Conservation (phyloP, 2,797 vertebrate genomes). For the Anisognathus igniventris region DNA sequence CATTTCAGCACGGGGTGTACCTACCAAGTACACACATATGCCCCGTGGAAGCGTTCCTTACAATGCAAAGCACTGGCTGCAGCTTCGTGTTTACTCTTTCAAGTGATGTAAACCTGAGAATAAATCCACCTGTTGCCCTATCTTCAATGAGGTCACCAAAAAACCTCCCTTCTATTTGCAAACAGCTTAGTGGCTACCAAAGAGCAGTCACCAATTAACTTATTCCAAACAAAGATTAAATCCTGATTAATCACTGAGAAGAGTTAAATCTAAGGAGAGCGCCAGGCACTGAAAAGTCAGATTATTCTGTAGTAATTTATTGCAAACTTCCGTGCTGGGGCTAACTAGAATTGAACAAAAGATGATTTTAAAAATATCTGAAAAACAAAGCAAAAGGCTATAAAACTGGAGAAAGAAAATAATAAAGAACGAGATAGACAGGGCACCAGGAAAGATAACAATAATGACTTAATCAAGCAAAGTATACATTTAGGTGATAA, state of each 20-base stretch:
- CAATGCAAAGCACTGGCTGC: constrained; percentile 21
- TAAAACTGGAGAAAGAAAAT: background rate
- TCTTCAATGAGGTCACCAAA: constrained; percentile 64
- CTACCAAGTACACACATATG: background rate
- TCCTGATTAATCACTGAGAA: constrained; percentile 49
- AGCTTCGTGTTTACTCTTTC: constrained; percentile 62
- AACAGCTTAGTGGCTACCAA: constrained; percentile 69
- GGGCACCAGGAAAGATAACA: background rate
- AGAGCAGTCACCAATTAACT: constrained; percentile 53
- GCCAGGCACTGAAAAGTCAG: background rate
- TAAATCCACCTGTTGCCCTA: constrained; percentile 71
- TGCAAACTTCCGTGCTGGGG: background rate
- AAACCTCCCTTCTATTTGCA: constrained; percentile 70
- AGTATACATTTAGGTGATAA: background rate
- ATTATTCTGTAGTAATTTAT: constrained; percentile 29
- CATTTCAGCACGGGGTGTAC: background rate
- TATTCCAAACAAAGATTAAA: constrained; percentile 59
- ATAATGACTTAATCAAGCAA: background rate
- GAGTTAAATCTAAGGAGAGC: constrained; percentile 3
- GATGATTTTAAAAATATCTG: background rate
- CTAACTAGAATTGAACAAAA: constrained; percentile 17
- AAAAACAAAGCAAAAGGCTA: background rate
- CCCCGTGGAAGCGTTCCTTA: background rate
- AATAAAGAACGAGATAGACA: background rate
- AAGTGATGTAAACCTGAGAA: constrained; percentile 68